Evolutionary conservation across 2,113 vertebrate genomes (phyloP), one percentile per base, ranked within the genome.

Genomic region (Nothoprocta perdicaria): DNA sequence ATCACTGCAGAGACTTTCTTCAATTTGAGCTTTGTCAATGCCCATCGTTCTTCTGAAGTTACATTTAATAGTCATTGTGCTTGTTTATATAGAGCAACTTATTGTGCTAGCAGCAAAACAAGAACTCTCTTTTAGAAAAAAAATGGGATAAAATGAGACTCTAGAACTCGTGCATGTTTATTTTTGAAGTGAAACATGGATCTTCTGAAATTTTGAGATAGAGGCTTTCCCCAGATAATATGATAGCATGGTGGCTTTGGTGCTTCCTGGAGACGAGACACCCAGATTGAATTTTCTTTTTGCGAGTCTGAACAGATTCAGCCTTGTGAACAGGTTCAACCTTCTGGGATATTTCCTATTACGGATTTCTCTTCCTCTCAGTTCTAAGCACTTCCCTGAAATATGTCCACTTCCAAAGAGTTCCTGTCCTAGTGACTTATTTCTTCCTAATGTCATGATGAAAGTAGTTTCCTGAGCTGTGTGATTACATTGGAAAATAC

Each of bases 291-390:
- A 3, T 35, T 29, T 16, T 43, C 29, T 52, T 69, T 88, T 77
- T 79, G 57, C n/a, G 43, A 66, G 8, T 50, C 27, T 60, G 11
- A 60, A 58, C 57, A 55, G 6, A 3, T 73, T 88, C 24, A 73
- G 4, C 40, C 8, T 4, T 0, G 0, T 41, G 6, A 55, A 10
- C 46, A 4, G 21, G 18, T 14, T 12, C 23, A 40, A 5, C 43
- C 22, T 84, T 31, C 71, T 65, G 33, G 27, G 24, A 15, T 60
- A 13, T 38, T 81, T 27, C 10, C 29, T 45, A 0, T 35, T 45
- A 5, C 60, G 23, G 1, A 2, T 67, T 83, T 60, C n/a, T 80
- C 15, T 55, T 82, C n/a, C 35, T 91, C 33, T 62, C 57, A 6
- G 5, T 35, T 69, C 27, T 74, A 45, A 57, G n/a, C 69, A 0